Evolutionary conservation across 2,888 invertebrate genomes (phyloP), one percentile per base, ranked within the genome.

Genomic region (Agrotis ipsilon): DNA sequence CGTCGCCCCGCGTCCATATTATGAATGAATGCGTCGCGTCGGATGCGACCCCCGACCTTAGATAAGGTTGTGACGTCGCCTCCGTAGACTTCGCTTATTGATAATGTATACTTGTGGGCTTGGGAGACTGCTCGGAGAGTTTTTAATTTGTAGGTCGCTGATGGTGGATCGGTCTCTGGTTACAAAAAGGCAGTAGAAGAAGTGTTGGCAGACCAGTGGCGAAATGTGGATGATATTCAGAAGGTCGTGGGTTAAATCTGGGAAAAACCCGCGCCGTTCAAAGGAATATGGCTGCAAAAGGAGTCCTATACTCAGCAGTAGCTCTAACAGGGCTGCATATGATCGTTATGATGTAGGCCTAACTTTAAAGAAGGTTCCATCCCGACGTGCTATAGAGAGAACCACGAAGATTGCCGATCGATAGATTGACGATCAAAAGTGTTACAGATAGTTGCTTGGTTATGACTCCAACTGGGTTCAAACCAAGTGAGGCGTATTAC

Each of bases 21-120:
- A 86, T 87, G 87, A 87, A 87, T 87, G 78, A 78, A 78, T 81
- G 82, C 74, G 89, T 88, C 87, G 82, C 75, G 90, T 89, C 87
- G 77, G 60, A 57, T 76, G 81, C 72, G 89, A 90, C 86, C 90
- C 75, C 72, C 79, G 85, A 86, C 86, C 88, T 54, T 49, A 64
- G 86, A 86, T 88, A 88, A 80, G 61, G 13, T 59, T 49, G 78
- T 89, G 89, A 90, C 90, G 89, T 87, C 83, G 79, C 55, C 69
- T 21, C 21, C 70, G 71, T 72, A 61, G 71, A 70, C 68, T 74
- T 71, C 48, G 55, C 60, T 67, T 67, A 67, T 78, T 68, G 72
- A 67, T 76, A 63, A 65, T 68, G 51, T 66, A 59, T 76, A 80
- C 21, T 80, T 75, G 75, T 68, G 69, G 48, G 61, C 21, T 65